Evolutionary conservation across 2,113 vertebrate species (phyloP).

Genomic region (Chaenocephalus aceratus): DNA sequence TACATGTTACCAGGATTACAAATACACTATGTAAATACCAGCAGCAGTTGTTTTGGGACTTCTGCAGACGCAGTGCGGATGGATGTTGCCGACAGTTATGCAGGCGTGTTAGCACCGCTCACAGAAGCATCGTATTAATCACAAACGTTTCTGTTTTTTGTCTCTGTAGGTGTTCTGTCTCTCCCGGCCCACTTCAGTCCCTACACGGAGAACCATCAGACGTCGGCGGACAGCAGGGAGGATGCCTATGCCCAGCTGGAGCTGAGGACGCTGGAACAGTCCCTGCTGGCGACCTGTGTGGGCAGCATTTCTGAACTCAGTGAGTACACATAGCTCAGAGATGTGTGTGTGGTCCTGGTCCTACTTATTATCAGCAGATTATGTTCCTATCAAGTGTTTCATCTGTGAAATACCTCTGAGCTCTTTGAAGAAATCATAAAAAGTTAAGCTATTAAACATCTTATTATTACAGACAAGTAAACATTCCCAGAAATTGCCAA

Average conservation of each 20-base stretch:
- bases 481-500: neutral
- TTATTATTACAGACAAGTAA: constrained; percentile 2
- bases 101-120: neutral
- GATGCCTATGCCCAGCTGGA: constrained; percentile 97
- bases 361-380: neutral
- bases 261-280: constrained; percentile 97
- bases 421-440: neutral
- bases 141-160: constrained; percentile 38
- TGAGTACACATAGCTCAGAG: constrained; percentile 80
- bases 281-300: constrained; percentile 95
- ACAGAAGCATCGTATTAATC: constrained; percentile 1
- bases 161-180: constrained; percentile 91
- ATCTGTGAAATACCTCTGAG: neutral
- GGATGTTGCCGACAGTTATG: neutral
- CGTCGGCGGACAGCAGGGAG: constrained; percentile 87
- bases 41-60: constrained; percentile 16
- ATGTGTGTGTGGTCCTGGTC: neutral
- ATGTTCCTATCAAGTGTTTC: neutral
- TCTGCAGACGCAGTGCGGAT: neutral
- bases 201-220: constrained; percentile 89
- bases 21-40: constrained; percentile 39
- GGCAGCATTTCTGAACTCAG: constrained; percentile 98
- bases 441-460: neutral
- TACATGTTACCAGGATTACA: constrained; percentile 37
- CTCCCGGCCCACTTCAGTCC: constrained; percentile 97